phyloP scores from a whole-genome alignment of 2,888 invertebrate species.

The Exephanes ischioxanthus region DNA sequence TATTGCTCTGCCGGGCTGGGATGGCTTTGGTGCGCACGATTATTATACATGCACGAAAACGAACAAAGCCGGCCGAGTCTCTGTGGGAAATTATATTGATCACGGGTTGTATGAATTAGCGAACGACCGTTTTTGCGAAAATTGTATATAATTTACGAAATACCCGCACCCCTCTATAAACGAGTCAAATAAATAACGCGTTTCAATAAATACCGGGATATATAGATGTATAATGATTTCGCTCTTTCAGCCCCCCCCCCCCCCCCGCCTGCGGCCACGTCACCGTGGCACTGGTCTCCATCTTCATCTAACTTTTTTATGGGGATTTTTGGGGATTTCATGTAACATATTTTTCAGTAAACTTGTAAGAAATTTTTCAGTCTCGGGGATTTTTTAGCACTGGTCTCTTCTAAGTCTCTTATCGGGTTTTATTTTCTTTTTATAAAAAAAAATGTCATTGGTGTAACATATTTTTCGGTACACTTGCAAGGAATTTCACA shows the following conservation, averaged over 20 bases:
- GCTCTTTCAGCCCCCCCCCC: too few species aligned
- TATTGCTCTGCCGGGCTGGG: slow-evolving; percentile 32
- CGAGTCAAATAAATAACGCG: background rate
- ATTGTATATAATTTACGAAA: slow-evolving; percentile 11
- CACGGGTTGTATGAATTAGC: slow-evolving; percentile 7
- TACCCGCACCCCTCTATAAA: background rate
- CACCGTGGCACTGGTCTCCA: background rate
- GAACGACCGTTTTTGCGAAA: background rate
- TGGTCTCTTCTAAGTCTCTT: too few species aligned
- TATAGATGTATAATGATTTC: too few species aligned
- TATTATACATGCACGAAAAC: slow-evolving; percentile 33
- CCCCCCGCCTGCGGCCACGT: background rate
- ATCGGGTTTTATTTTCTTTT: too few species aligned
- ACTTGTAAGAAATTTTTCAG: too few species aligned
- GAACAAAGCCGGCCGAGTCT: slow-evolving; percentile 12
- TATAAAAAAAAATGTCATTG: too few species aligned
- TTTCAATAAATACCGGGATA: background rate
- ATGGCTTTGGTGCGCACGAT: slow-evolving; percentile 22
- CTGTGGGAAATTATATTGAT: slow-evolving; percentile 14
- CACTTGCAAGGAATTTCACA: too few species aligned
- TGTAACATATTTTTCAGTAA: background rate
- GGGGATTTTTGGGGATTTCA: background rate
- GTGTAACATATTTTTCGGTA: too few species aligned
- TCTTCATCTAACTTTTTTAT: background rate
- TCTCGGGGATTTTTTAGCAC: too few species aligned